Base-by-base conservation (phyloP, 30 jellyfish, hydroid and myxozoan genomes). In the Pseudorhiza aurosa region DNA sequence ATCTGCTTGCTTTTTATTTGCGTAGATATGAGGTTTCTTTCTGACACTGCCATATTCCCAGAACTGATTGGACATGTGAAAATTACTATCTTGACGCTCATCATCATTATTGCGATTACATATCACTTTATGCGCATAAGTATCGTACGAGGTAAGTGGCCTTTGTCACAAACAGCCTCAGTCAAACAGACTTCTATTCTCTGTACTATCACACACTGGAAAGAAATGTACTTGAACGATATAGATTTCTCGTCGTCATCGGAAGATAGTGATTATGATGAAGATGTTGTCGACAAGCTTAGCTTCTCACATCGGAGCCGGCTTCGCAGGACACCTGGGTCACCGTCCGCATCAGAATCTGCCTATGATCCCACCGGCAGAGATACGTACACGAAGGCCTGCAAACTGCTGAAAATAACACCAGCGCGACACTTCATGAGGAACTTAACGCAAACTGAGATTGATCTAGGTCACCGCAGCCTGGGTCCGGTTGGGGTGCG, bases 401-500 rank as follows among this genome's bases (percentile, higher is more conserved):
- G 86, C 21, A 31, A 73, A 27, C 35, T 73, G 39, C 45, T 73
- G 31, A 73, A 73, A 29, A 65, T 53, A 19, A 51, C 59, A 17
- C 86, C 86, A 25, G 86, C 75, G 24, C 86, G 55, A 33, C 43
- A 33, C 28, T 73, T 73, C 65, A 42, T 73, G 21, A 50, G 67
- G 60, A 30, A 45, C 6, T 51, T 73, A n/a, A 53, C 86, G 0
- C 75, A 73, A 4, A 44, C 53, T 8, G 75, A 73, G 50, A 35
- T 73, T 33, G 72, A 50, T 33, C 68, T 73, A 3, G 40, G 86
- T 24, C 86, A 73, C 57, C 72, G 86, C 22, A 65, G 86, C 25
- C 65, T 73, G 21, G 75, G 86, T 14, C 67, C 86, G 11, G 42
- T 49, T 10, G 86, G 75, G 10, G 68, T 73, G 27, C 86, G 75